A percentile compares a stretch with the other conserved stretches of the same genome.
Evolutionary conservation across 2,797 vertebrate genomes (phyloP).

Genomic region (Cossypha heuglini): DNA sequence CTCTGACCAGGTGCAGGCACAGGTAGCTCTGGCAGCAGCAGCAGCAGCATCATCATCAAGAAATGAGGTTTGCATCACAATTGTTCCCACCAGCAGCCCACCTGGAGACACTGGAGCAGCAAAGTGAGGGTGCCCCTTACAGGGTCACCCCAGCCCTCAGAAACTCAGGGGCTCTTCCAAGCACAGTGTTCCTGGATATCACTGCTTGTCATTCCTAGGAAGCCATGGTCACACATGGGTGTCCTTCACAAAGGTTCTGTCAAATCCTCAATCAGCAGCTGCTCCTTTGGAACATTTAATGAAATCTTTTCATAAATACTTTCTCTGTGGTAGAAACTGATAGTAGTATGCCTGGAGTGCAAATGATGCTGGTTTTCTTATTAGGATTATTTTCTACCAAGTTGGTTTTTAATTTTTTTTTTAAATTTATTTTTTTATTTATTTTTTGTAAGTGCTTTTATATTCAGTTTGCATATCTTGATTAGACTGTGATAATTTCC

Average conservation of each 20-base stretch:
- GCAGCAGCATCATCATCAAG: not conserved
- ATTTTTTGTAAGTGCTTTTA: not conserved
- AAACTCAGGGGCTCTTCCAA: not conserved
- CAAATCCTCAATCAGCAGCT: not conserved
- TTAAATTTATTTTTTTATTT: not conserved
- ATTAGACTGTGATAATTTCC: slow-evolving; percentile 32
- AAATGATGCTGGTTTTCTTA: not conserved
- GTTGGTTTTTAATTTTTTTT: too few relatives aligned
- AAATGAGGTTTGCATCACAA: not conserved
- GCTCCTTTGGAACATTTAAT: rapidly evolving
- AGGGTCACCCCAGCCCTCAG: not conserved
- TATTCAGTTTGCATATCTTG: slow-evolving; percentile 41
- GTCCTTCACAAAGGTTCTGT: not conserved
- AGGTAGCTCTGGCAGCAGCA: not conserved
- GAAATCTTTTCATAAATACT: not conserved
- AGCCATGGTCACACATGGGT: rapidly evolving
- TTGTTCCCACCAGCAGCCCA: not conserved
- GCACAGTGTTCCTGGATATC: not conserved
- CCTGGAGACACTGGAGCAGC: not conserved
- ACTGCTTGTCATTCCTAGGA: not conserved
- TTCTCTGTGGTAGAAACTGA: not conserved
- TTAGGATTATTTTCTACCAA: not conserved
- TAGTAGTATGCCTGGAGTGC: not conserved
- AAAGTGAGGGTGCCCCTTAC: rapidly evolving
- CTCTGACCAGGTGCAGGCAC: not conserved